phyloP scores from a whole-genome alignment of 2,797 vertebrate genomes.

The Enteromius anoplus region DNA sequence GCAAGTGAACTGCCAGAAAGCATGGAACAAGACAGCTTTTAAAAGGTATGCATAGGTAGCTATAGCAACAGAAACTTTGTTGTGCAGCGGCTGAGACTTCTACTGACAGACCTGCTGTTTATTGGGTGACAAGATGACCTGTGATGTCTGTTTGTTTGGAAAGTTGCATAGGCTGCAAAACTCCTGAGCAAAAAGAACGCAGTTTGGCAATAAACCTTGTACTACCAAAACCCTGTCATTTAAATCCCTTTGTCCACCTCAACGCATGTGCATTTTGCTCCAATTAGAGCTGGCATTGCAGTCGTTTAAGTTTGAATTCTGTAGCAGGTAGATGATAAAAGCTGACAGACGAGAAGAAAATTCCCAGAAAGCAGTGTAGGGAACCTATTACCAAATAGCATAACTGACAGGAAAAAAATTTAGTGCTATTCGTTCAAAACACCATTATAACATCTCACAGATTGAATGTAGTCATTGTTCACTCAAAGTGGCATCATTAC shows the following conservation, averaged over 20 bases:
- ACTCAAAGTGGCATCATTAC: conserved; percentile 21
- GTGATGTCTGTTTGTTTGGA: conserved; percentile 31
- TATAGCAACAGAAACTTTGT: conserved; percentile 5
- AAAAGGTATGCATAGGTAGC: neutral
- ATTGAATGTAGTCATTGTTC: conserved; percentile 19
- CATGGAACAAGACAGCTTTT: neutral
- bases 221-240: conserved; percentile 17
- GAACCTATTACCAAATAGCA: conserved; percentile 3
- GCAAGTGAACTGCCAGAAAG: neutral
- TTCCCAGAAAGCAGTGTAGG: neutral
- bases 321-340: conserved; percentile 28
- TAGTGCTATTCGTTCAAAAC: conserved; percentile 21
- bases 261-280: neutral
- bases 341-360: neutral
- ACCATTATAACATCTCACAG: conserved; percentile 31
- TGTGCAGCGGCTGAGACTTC: neutral
- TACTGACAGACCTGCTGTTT: neutral
- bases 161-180: conserved; percentile 18
- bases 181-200: neutral
- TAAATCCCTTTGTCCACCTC: conserved; percentile 11
- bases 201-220: neutral
- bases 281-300: conserved; percentile 21
- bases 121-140: conserved; percentile 17
- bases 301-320: conserved; percentile 8
- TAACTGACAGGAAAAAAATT: neutral